Evolutionary conservation across 2,888 invertebrate species (phyloP), one percentile per base, ranked within the genome.

Genomic region (Parascotia fuliginaria): DNA sequence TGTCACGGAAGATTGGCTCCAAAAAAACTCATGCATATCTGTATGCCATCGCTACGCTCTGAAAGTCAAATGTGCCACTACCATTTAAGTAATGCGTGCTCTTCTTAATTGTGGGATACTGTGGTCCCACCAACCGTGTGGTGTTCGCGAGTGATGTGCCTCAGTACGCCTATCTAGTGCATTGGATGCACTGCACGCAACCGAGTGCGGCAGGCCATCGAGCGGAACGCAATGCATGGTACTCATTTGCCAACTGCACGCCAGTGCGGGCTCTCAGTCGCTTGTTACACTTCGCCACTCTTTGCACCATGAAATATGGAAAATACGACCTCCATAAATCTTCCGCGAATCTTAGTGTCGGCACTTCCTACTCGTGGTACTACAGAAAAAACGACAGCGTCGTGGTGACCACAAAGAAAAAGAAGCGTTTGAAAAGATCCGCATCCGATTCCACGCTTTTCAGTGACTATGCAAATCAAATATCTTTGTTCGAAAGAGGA

Each of bases 321-420:
- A 92, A 92, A 85, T 92, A 92, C 79, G 83, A 90, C 81, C 84
- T 92, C 60, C 83, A 88, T 76, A 92, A 92, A 79, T 88, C 85
- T 61, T 87, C 90, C 61, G 83, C 88, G 60, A 87, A 90, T 71
- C 70, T 85, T 68, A 91, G 89, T 65, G 79, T 91, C 62, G 91
- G 90, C 46, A 92, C 92, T 36, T 92, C 92, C 32, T 91, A 89
- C 65, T 92, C 92, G 50, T 92, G 92, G 92, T 91, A 91, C 74
- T 92, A 92, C 76, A 86, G 75, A 72, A 89, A 89, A 76, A 88
- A 83, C 59, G 85, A 91, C 44, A 83, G 83, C 66, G 74, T 81
- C 9, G 37, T 28, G 9, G 19, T 41, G 22, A 74, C 83, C 36
- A 74, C 78, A 9, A 76, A 76, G 28, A 87, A 83, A 67, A 86